These are phyloP conservation scores for Brachirus orientalis DNA, from an alignment of 2,113 vertebrate species.

Conservation along the genomic window DNA sequence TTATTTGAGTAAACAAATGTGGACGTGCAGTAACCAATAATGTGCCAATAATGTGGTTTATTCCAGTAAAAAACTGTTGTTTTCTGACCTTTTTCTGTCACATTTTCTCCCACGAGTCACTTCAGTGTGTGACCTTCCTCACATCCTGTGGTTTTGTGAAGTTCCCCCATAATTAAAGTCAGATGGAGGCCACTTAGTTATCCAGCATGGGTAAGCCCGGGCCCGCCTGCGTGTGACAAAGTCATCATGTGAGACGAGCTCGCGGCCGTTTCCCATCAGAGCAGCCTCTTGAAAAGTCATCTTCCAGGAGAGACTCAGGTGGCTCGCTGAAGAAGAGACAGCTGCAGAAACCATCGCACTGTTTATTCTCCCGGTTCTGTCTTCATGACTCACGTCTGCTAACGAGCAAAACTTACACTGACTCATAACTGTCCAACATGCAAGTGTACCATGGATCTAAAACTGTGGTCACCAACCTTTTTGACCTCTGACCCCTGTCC, in stretches of 20 bases:
- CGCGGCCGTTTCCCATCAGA: conserved; percentile 53
- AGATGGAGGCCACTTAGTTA: conserved; percentile 44
- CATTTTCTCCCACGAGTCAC: conserved; percentile 3
- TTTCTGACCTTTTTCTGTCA: conserved; percentile 1
- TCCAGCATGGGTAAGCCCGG: conserved; percentile 37
- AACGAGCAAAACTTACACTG: conserved; percentile 26
- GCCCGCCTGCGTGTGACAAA: conserved; percentile 46
- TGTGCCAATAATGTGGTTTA: conserved; percentile 21
- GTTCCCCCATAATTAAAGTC: conserved; percentile 52
- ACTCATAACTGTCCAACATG: not conserved
- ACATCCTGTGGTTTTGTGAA: conserved; percentile 48
- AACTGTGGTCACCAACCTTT: too few species aligned
- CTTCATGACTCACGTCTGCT: conserved; percentile 39
- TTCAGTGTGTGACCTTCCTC: conserved; percentile 40
- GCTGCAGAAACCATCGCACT: conserved; percentile 60
- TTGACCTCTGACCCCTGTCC: too few species aligned
- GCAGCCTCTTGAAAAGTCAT: conserved; percentile 32
- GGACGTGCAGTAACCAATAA: not conserved
- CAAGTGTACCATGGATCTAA: too few species aligned
- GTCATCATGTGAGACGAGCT: conserved; percentile 30
- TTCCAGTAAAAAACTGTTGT: not conserved
- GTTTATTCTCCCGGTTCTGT: conserved; percentile 50
- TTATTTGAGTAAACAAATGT: conserved; percentile 24
- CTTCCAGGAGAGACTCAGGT: conserved; percentile 68
- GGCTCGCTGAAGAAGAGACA: conserved; percentile 55